Base-by-base conservation (phyloP, 2,888 invertebrate species). In the Drosophila subsilvestris region DNA sequence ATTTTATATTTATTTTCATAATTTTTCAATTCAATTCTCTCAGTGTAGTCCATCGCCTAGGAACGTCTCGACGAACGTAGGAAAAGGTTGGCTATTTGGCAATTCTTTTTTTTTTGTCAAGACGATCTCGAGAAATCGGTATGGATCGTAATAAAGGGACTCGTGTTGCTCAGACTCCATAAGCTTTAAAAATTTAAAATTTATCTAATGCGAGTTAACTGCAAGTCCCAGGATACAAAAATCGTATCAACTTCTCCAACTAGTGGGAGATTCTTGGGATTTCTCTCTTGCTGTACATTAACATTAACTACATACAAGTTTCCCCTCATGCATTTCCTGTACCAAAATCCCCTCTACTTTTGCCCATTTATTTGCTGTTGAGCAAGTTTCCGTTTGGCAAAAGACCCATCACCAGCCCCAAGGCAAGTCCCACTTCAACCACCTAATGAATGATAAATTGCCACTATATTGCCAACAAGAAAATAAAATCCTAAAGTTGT, bases 371-470 rank as follows among this genome's bases (percentile, higher is more conserved):
- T 22, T 57, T 12, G n/a, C 50, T 5, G 2, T 37, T 4, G 14
- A 20, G 18, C 3, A 42, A 49, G 3, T 17, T 22, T 5, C 14
- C 48, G 18, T n/a, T 37, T 37, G 37, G 37, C 37, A 14, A 37
- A 37, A n/a, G 37, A 37, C 7, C 17, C 12, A 37, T 42, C 42
- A 17, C n/a, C 18, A 8, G 44, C 27, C 14, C 0, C 18, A 53
- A 42, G 10, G 10, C 61, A 57, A 48, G 25, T 29, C 60, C 45
- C 74, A 51, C 66, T 66, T 59, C 22, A 62, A 37, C 25, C 85
- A 45, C 59, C 88, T 83, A 83, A 83, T 81, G 87, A 86, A 86
- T 81, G 87, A 86, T 84, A 81, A 86, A 88, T 88, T 80, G 65
- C 63, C 80, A 74, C 81, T 72, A 77, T 65, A 59, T 55, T 18